Conservation (phyloP, 35 echinoderm and acorn worm species). For the Stichopus chloronotus region DNA sequence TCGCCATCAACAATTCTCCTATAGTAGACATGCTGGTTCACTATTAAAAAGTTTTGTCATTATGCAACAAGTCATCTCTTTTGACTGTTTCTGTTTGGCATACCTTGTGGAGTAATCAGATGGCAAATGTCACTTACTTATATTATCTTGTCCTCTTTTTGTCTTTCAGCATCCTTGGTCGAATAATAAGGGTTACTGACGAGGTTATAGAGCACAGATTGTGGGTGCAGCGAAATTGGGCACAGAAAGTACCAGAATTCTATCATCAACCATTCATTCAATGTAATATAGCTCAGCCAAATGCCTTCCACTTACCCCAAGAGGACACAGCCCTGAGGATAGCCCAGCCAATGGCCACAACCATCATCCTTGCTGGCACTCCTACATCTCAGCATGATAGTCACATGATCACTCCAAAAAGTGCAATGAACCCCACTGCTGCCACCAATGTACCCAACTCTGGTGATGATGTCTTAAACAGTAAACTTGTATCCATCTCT, state of each 20-base stretch:
- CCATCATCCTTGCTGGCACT: slow-evolving; percentile 18
- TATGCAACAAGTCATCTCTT: not conserved
- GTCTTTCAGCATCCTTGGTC: slow-evolving; percentile 79
- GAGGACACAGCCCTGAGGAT: slow-evolving; percentile 60
- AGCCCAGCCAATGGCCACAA: slow-evolving; percentile 37
- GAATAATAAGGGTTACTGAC: slow-evolving; percentile 95
- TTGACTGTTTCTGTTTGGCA: not conserved
- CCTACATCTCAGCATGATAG: slow-evolving; percentile 6
- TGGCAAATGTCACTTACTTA: not conserved
- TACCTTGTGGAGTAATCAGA: not conserved
- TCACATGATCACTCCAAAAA: not conserved
- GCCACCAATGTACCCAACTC: slow-evolving; percentile 33
- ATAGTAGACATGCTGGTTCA: too few species aligned
- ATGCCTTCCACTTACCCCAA: slow-evolving; percentile 27
- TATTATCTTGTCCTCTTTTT: not conserved
- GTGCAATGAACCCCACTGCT: slow-evolving; percentile 51
- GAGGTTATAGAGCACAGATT: slow-evolving; percentile 79
- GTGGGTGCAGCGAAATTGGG: slow-evolving; percentile 87
- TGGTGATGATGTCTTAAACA: not conserved
- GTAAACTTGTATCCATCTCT: slow-evolving; percentile 42
- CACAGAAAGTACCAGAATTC: slow-evolving; percentile 62
- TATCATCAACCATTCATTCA: slow-evolving; percentile 17
- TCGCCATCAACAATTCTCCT: too few species aligned
- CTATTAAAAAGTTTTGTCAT: not conserved
- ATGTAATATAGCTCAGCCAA: slow-evolving; percentile 26